A percentile compares a stretch with the other conserved stretches of the same genome.
Evolutionary conservation across 2,797 vertebrate species (phyloP).

Genomic region (Malurus splendens): DNA sequence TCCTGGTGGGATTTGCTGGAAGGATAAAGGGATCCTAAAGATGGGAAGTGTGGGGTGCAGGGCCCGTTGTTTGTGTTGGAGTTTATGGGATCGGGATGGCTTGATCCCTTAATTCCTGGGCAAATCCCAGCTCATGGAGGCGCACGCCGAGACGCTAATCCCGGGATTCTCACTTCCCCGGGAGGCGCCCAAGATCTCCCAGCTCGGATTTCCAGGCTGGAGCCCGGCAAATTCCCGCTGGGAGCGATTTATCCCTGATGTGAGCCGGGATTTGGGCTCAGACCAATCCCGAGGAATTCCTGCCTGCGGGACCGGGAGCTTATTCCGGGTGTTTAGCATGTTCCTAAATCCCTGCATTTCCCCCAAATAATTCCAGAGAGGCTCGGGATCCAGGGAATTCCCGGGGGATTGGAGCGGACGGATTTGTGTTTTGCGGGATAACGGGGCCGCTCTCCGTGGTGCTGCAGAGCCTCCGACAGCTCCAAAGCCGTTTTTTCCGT

Average conservation of each 20-base stretch:
- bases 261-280: no score
- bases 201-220: no score
- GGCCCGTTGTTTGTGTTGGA: background rate
- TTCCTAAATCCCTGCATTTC: background rate
- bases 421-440: background rate
- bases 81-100: background rate
- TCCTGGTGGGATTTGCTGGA: background rate
- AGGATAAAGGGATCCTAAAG: background rate
- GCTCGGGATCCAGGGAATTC: background rate
- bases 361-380: background rate
- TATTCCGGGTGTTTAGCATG: no score
- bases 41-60: background rate
- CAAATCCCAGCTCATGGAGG: slow-evolving; percentile 10
- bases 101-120: slow-evolving; percentile 19
- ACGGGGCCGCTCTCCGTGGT: background rate
- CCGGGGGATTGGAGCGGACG: background rate
- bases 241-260: no score
- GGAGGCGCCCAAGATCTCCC: no score
- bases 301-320: no score
- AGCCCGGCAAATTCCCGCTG: no score
- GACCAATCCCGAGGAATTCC: no score
- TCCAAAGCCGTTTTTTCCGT: background rate
- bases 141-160: no score
- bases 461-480: background rate
- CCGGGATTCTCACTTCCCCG: no score